Evolutionary conservation across 2,888 invertebrate species (phyloP).

Genomic region (Stenodera caucasica): DNA sequence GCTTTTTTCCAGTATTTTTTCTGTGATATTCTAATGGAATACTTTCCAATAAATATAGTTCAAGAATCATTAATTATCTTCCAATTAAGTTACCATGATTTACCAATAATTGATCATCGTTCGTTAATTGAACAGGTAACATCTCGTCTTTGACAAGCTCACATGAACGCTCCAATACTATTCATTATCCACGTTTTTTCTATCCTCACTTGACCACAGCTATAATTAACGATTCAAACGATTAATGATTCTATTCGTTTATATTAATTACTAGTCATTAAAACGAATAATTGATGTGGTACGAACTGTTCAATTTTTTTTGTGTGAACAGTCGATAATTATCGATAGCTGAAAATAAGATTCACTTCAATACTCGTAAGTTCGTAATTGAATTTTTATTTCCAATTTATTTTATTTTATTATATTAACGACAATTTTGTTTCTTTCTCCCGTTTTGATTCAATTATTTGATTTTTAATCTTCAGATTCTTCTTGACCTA

Average conservation of each 20-base stretch:
- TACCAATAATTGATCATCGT: not conserved
- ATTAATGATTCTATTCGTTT: constrained; percentile 21
- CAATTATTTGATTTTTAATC: too few relatives aligned
- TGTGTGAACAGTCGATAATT: not conserved
- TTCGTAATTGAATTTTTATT: too few relatives aligned
- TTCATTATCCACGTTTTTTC: not conserved
- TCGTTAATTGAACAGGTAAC: not conserved
- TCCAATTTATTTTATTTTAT: too few relatives aligned
- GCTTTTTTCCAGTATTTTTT: too few relatives aligned
- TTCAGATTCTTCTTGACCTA: too few relatives aligned
- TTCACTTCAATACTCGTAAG: too few relatives aligned
- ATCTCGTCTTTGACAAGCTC: not conserved
- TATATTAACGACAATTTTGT: too few relatives aligned
- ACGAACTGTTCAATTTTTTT: not conserved
- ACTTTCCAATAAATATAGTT: not conserved
- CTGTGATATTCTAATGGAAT: not conserved
- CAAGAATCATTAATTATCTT: not conserved
- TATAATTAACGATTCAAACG: constrained; percentile 19
- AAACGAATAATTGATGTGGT: constrained; percentile 19
- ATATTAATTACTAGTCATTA: constrained; percentile 24
- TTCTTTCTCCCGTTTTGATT: too few relatives aligned
- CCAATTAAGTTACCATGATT: not conserved
- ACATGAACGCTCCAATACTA: not conserved
- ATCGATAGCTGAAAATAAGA: not conserved
- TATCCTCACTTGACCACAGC: constrained; percentile 15